Evolutionary conservation across 2,888 invertebrate genomes (phyloP).

Genomic region (Lathronympha strigana): DNA sequence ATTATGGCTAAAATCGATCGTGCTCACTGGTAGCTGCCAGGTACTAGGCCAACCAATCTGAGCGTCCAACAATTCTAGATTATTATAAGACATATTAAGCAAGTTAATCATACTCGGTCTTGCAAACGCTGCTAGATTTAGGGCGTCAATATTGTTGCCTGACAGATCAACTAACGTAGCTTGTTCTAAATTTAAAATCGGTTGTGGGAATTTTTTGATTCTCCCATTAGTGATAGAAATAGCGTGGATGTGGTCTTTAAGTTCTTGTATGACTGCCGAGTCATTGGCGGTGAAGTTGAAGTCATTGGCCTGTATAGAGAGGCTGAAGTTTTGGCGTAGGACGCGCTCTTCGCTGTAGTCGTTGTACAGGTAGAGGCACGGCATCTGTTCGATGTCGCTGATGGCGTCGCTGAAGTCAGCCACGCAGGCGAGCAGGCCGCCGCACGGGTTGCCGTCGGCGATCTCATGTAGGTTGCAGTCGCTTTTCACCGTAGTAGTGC

Average conservation of each 20-base stretch:
- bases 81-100: conserved; percentile 30
- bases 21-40: conserved; percentile 1
- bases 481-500: not conserved
- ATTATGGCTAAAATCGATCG: conserved; percentile 39
- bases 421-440: conserved; percentile 2
- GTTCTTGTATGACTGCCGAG: not conserved
- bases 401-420: conserved; percentile 13
- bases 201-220: conserved; percentile 9
- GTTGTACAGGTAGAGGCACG: conserved; percentile 16
- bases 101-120: not conserved
- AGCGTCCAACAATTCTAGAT: conserved; percentile 19
- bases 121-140: conserved; percentile 22
- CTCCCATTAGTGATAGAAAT: conserved; percentile 16
- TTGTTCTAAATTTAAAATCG: conserved; percentile 1
- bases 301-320: not conserved
- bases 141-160: conserved; percentile 9
- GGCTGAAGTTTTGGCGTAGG: conserved; percentile 13
- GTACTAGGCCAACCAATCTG: not conserved
- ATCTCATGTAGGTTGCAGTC: conserved; percentile 7
- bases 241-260: conserved; percentile 17
- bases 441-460: conserved; percentile 6
- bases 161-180: conserved; percentile 25
- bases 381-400: conserved; percentile 11
- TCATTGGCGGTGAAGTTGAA: conserved; percentile 13
- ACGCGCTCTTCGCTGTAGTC: conserved; percentile 6